Evolutionary conservation across 1,140 invertebrate genomes (phyloP).

Genomic region (Drosophila hydei): DNA sequence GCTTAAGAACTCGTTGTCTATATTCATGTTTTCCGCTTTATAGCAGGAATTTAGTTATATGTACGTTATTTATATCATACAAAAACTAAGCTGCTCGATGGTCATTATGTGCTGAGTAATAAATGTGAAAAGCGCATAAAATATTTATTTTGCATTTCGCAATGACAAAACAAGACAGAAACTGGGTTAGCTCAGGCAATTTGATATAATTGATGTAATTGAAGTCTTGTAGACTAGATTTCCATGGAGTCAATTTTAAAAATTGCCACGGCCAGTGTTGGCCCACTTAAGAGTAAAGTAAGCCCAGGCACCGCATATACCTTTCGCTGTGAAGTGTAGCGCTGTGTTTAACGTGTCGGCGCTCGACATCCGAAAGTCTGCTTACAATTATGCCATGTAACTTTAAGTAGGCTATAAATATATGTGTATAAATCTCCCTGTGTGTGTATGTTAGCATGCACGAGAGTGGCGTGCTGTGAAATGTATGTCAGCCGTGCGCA

Average conservation of each 20-base stretch:
- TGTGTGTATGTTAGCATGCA: conserved; percentile 15
- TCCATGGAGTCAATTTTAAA: neutral
- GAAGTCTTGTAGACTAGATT: neutral
- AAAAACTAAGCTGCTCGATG: neutral
- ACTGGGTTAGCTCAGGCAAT: neutral
- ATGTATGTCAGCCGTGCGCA: conserved; percentile 75
- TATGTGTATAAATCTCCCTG: conserved; percentile 14
- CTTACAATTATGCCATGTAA: conserved; percentile 33
- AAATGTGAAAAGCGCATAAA: too few relatives aligned
- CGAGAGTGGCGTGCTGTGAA: conserved; percentile 33
- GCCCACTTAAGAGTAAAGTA: too few relatives aligned
- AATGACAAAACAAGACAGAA: too few relatives aligned
- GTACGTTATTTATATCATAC: too few relatives aligned
- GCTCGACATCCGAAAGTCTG: conserved; percentile 24
- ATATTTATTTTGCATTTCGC: too few relatives aligned
- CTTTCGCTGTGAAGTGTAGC: neutral
- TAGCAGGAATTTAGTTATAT: too few relatives aligned
- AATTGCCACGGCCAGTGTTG: neutral
- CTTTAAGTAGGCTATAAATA: conserved; percentile 75
- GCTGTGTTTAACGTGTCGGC: conserved; percentile 11
- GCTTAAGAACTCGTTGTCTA: too few relatives aligned
- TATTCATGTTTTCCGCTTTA: too few relatives aligned
- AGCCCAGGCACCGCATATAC: neutral
- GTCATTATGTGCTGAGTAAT: neutral
- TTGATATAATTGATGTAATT: neutral